Base-by-base conservation (phyloP, 2,797 vertebrate species). In the Etheostoma nigrum region DNA sequence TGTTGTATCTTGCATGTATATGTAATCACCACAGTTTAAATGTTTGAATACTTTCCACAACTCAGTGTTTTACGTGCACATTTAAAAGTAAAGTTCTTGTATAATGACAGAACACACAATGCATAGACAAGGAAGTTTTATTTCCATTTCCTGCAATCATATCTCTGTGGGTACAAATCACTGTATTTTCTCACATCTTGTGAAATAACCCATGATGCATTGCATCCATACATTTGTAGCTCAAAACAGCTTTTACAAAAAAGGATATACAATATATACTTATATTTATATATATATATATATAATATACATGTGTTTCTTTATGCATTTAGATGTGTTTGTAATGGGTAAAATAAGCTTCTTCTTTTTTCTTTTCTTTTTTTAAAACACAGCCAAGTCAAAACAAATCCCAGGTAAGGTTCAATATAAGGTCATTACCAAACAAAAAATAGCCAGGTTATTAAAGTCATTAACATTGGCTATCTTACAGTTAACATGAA, bases 61-160 rank as follows among this genome's bases (percentile, higher is more conserved):
- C 45, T 33, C 54, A 11, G 7, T 23, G 42, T 49, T 58, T 52
- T 60, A 63, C 23, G 4, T 27, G 16, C 9, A 12, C 30, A 62
- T 45, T 14, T 16, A 30, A 44, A 44, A 25, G 25, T 19, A n/a
- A 67, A 78, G 52, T 64, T 14, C 49, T 18, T 62, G 51, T 66
- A 70, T 74, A 78, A 90, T 45, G 65, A 93, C 86, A 84, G 86
- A 88, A 94, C 89, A 87, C 87, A 93, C 92, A 93, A 90, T 95
- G 95, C 95, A 96, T 96, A 95, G 95, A 96, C 95, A 96, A 95
- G 95, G 92, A 95, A 91, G 87, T 94, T 96, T 95, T 93, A 94
- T 94, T 96, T 94, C 11, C 42, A 91, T 89, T 95, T 94, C 91
- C 90, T 94, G 91, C 93, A 91, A 87, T 94, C 88, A 81, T 93